A percentile compares a stretch with the other conserved stretches of the same genome.
phyloP scores from a whole-genome alignment of 2,797 vertebrate genomes.

The Australoheros facetus region DNA sequence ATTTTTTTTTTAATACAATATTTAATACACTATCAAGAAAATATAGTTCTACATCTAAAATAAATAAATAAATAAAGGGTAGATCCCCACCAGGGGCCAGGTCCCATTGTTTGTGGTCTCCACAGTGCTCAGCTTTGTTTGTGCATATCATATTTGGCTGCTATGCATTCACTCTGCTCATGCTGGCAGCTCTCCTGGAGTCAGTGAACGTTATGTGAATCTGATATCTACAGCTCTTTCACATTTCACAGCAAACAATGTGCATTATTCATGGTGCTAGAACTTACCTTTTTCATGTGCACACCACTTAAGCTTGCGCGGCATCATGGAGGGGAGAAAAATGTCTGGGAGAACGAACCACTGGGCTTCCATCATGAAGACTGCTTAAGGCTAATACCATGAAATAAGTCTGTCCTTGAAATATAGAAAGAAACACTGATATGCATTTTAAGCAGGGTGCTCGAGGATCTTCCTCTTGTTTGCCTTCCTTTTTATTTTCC shows the following conservation, averaged over 20 bases:
- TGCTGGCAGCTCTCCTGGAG: conserved; percentile 51
- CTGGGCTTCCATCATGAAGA: conserved; percentile 53
- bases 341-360: conserved; percentile 41
- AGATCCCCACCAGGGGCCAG: not conserved
- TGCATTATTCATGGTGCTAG: conserved; percentile 76
- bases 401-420: conserved; percentile 60
- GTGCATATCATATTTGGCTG: conserved; percentile 35
- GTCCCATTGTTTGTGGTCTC: conserved; percentile 32
- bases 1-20: conserved; percentile 34
- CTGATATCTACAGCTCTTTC: conserved; percentile 44
- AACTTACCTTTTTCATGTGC: conserved; percentile 68
- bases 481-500: not conserved
- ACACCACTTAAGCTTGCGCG: conserved; percentile 50
- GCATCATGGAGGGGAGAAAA: conserved; percentile 43
- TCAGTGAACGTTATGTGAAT: conserved; percentile 51
- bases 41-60: conserved; percentile 18
- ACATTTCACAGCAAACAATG: conserved; percentile 57
- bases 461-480: conserved; percentile 45
- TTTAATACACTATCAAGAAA: conserved; percentile 51
- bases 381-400: conserved; percentile 65
- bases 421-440: conserved; percentile 44
- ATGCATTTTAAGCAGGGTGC: conserved; percentile 61
- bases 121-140: conserved; percentile 31
- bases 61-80: not conserved
- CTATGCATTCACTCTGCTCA: conserved; percentile 23